Evolutionary conservation across 2,888 invertebrate species (phyloP), one percentile per base, ranked within the genome.

Genomic region (Uropetala carovei): DNA sequence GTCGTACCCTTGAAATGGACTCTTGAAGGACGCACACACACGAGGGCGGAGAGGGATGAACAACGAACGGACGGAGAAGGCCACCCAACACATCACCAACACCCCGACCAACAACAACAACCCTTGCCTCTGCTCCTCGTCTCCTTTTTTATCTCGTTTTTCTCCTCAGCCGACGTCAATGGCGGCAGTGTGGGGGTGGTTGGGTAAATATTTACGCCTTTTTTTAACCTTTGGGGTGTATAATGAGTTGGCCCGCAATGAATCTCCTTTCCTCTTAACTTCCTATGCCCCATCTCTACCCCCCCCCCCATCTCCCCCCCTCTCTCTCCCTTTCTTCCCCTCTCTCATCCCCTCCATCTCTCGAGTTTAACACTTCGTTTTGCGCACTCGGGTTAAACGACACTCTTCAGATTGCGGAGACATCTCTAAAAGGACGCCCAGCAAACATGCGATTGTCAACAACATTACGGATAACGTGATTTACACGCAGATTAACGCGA

Each of bases 1-100:
- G 89, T 89, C 89, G 89, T 89, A 64, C 89, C 89, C 89, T 89
- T 89, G 89, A 64, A 89, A 68, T 89, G 89, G 89, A 89, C 89
- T 89, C 89, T 89, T 89, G 89, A 64, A 89, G 89, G 89, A 89
- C 89, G 89, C 89, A 11, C 43, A 56, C 60, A 89, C 64, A 64
- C 89, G 89, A 89, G 89, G 89, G 89, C 89, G 89, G 57, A 58
- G 85, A 75, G 75, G 27, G 43, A 43, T 43, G 27, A 75, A 75
- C 75, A 75, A 75, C 75, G 75, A 75, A 75, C 75, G 75, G 75
- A 13, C 75, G 13, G 27, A 75, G 43, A 43, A 43, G 43, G 43
- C 43, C 43, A 43, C 43, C 43, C 43, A 43, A 43, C 43, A 43
- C 43, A 43, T 1, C 43, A 43, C 10, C n/a, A 84, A 57, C 84